These are phyloP conservation scores for Cotesia congregata DNA, from an alignment of 2,888 invertebrate genomes.

Conservation along the genomic window DNA sequence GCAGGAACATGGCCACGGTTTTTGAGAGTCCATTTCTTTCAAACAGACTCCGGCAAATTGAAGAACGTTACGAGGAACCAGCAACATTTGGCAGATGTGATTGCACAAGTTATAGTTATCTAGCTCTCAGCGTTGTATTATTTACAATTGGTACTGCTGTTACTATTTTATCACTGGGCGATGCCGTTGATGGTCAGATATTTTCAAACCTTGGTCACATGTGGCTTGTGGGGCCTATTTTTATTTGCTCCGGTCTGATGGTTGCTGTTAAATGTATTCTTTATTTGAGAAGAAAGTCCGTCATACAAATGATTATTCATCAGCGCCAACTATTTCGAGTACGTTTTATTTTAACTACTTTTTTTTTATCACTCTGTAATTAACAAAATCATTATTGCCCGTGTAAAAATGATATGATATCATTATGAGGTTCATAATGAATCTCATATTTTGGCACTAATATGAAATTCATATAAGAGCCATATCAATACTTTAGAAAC, in stretches of 20 bases:
- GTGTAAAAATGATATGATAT: too few species aligned
- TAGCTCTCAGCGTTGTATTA: conserved; percentile 75
- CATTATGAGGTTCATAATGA: too few species aligned
- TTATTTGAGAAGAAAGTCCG: conserved; percentile 77
- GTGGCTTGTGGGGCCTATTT: conserved; percentile 79
- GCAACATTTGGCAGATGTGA: conserved; percentile 76
- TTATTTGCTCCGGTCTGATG: conserved; percentile 79
- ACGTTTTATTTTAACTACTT: conserved; percentile 56
- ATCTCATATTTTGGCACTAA: too few species aligned
- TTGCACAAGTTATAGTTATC: conserved; percentile 78
- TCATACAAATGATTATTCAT: conserved; percentile 77
- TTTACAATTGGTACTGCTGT: conserved; percentile 77
- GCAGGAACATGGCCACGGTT: conserved; percentile 75
- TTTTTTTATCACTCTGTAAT: background rate
- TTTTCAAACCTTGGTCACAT: conserved; percentile 77
- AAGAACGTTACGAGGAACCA: conserved; percentile 75
- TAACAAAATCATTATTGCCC: background rate
- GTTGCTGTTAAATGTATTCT: conserved; percentile 79
- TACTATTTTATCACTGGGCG: conserved; percentile 76
- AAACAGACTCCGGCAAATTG: conserved; percentile 75
- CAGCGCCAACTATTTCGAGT: conserved; percentile 77
- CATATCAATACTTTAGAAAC: too few species aligned
- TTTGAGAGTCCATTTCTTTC: conserved; percentile 77
- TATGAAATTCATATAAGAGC: too few species aligned
- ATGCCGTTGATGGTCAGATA: conserved; percentile 74